phyloP scores from a whole-genome alignment of 1,140 invertebrate genomes.

The Lepidurus packardi region DNA sequence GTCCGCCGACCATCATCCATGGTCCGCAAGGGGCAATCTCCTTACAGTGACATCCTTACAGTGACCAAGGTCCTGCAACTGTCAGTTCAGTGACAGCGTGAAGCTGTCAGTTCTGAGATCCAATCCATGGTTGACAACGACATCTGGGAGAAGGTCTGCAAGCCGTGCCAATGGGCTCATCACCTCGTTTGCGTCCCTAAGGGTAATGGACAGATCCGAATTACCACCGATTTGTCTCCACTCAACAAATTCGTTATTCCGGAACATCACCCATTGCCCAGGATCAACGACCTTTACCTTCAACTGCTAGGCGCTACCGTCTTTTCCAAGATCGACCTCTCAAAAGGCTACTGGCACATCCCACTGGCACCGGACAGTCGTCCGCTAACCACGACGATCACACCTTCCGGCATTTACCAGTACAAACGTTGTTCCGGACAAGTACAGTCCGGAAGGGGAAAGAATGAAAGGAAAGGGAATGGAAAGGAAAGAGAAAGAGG shows the following conservation, averaged over 20 bases:
- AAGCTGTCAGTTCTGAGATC: too few species aligned
- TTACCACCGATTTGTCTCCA: neutral
- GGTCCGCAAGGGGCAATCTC: too few species aligned
- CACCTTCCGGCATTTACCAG: neutral
- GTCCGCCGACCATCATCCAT: neutral
- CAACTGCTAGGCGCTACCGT: neutral
- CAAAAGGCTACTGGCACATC: conserved; percentile 16
- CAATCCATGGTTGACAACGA: too few species aligned
- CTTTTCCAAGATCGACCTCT: conserved; percentile 17
- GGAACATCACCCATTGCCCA: neutral
- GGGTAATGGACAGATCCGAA: neutral
- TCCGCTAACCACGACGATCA: neutral
- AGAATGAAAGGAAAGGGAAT: too few species aligned
- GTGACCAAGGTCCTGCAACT: too few species aligned
- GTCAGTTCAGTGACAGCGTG: too few species aligned
- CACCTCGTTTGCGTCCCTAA: neutral
- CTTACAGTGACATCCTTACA: neutral
- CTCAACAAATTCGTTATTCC: neutral
- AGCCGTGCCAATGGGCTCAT: too few species aligned
- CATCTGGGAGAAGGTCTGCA: too few species aligned
- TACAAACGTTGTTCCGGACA: too few species aligned
- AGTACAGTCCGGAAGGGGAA: too few species aligned
- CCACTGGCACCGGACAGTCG: neutral
- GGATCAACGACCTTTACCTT: neutral
- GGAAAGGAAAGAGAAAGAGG: too few species aligned